Base-by-base conservation (phyloP, 2,113 vertebrate species). In the Suncus etruscus region DNA sequence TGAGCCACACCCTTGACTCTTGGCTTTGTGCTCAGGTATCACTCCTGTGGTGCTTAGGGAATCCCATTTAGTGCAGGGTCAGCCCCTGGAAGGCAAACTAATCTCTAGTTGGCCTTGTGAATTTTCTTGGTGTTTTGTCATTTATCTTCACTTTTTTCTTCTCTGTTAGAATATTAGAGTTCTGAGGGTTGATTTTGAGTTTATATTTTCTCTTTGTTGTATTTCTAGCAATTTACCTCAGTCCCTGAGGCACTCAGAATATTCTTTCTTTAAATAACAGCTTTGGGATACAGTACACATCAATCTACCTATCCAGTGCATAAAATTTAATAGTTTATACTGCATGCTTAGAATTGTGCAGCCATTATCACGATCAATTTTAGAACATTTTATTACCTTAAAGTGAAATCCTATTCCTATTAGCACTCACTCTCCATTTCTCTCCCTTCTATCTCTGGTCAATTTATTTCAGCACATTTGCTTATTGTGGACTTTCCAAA, bases 81-180 rank as follows among this genome's bases (percentile, higher is more conserved):
- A 54, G 39, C 39, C 39, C 54, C 18, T 54, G 54, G 54, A 54
- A 54, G 54, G 54, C 11, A 14, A 54, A 16, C 54, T 54, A 54
- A 54, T 54, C 12, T 14, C 54, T 54, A 12, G 12, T 54, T 54
- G 54, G 54, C 54, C 54, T 16, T 61, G 58, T 61, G 58, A 61
- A 61, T 39, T 50, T 76, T 88, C 10, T 84, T 45, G 78, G 69
- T 91, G 65, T 72, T 76, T 81, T 61, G 25, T 89, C 54, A 80
- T 73, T 87, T 18, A 16, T 76, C 20, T 82, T 63, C 29, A 88
- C 24, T 87, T 58, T 45, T 63, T 48, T 86, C 29, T 74, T 1
- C 0, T 18, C 27, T 5, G 11, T 1, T 31, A 70, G 16, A 69
- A 70, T 20, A 5, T 75, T 83, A 76, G 20, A 29, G 7, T 18